Base-by-base conservation (phyloP, 2,888 invertebrate genomes). In the Cephus runcator region DNA sequence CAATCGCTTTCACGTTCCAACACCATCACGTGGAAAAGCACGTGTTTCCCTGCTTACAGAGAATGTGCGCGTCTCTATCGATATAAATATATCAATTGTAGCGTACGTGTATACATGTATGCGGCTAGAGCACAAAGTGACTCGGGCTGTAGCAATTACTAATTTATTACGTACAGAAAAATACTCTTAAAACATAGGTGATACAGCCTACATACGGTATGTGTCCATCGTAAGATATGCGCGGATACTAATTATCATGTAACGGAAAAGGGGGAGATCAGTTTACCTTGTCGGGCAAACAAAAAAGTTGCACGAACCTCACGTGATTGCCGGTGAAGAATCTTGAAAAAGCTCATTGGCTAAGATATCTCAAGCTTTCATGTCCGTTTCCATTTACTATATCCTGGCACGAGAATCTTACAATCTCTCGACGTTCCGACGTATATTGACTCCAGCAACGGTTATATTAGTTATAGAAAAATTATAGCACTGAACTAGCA, bases 121-220 rank as follows among this genome's bases (percentile, higher is more conserved):
- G 56, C 56, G 23, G 56, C 23, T 56, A 56, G 56, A 56, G 56
- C 23, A 56, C 56, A 56, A 56, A 56, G 56, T 56, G 56, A 56
- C 56, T 56, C 56, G 56, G 56, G 56, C 56, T 56, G 56, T 56
- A 56, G 56, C 23, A 56, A 23, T 23, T 23, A 56, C 56, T 56
- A 56, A 23, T 84, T 76, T 75, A 71, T 78, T 85, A 83, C 80
- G 85, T 84, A 85, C 85, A 85, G 85, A 56, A 84, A 84, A 83
- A 84, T 84, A 84, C 79, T 75, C 81, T 84, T 84, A 84, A 56
- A 56, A 56, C 23, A 56, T 56, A 56, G 56, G 23, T 56, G 56
- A 56, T 56, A 56, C 77, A 68, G 78, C 75, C 79, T 85, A 85
- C 73, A 73, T 79, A 82, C 80, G 78, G 40, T 73, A 78, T 85